Evolutionary conservation across 1,140 invertebrate genomes (phyloP), one percentile per base, ranked within the genome.

Genomic region (Spodoptera litura): DNA sequence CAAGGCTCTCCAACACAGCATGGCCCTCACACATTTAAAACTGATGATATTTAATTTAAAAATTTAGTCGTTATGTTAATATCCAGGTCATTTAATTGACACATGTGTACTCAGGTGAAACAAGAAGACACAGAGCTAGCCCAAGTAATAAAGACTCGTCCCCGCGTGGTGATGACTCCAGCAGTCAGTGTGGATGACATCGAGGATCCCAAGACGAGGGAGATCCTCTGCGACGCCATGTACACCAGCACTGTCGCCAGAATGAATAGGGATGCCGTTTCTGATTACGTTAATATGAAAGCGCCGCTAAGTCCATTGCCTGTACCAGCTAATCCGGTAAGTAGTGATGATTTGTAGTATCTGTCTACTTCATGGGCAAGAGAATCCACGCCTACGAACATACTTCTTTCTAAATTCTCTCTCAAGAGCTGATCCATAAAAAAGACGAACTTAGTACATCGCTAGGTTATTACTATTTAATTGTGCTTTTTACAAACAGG

Each of bases 141-240:
- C 55, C 80, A 90, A 52, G 89, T 83, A 0, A 91, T 91, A 38
- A 93, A 89, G 77, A 94, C 88, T 1, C 87, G 95, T 0, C 95
- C 95, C 6, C 89, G 95, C 5, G 80, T 92, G 12, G 91, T 93
- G 49, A 93, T 95, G 88, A 89, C 92, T 0, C 95, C 95, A 0
- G 93, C 92, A 4, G 87, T 95, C 12, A 93, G 93, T 81, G 87
- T 95, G 78, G 95, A 96, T 61, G 92, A 96, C 66, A 85, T 95
- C 2, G 83, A 84, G 3, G 91, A 95, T 80, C 78, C 84, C 4
- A 75, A 85, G 52, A 89, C 90, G 13, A 80, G 90, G 9, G 51
- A 74, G 8, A 79, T 90, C 2, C 78, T 92, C 3, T 81, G 78
- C 66, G 53, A 64, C 0, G 86, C 88, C 72, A 92, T 92, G 88